Conservation (phyloP, 2,113 vertebrate species). For the Lophochroa leadbeateri region DNA sequence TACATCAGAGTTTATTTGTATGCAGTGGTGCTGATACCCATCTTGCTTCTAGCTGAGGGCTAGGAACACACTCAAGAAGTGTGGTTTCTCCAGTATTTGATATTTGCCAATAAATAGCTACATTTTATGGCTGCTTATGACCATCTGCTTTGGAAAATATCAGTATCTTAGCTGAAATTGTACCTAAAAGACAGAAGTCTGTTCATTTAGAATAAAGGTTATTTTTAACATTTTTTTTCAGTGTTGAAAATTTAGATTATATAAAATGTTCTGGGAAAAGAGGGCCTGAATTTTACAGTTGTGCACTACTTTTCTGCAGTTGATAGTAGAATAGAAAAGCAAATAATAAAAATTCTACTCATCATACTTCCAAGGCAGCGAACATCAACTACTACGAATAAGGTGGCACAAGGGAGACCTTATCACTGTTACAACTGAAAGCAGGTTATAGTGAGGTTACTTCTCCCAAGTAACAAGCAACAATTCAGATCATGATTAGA, state of each 20-base stretch:
- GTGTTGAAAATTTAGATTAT: neutral
- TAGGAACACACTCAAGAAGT: neutral
- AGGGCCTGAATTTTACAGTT: neutral
- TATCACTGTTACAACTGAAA: neutral
- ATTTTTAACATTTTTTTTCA: neutral
- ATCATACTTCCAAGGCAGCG: neutral
- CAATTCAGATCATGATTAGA: neutral
- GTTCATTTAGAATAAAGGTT: neutral
- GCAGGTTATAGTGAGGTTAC: neutral
- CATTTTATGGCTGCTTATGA: neutral
- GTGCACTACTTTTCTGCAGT: neutral
- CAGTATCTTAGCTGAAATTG: neutral
- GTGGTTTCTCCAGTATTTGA: neutral
- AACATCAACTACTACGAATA: neutral
- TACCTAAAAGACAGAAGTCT: neutral
- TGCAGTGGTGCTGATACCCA: accelerated
- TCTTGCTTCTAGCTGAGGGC: neutral
- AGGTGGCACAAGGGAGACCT: neutral
- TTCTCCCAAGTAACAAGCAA: neutral
- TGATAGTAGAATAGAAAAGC: neutral
- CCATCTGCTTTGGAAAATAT: neutral
- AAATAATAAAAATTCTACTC: neutral
- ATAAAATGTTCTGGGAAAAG: neutral
- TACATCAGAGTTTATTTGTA: neutral
- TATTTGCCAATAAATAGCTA: neutral